Conservation (phyloP, 2,888 invertebrate species). For the Ormyrus rosae region DNA sequence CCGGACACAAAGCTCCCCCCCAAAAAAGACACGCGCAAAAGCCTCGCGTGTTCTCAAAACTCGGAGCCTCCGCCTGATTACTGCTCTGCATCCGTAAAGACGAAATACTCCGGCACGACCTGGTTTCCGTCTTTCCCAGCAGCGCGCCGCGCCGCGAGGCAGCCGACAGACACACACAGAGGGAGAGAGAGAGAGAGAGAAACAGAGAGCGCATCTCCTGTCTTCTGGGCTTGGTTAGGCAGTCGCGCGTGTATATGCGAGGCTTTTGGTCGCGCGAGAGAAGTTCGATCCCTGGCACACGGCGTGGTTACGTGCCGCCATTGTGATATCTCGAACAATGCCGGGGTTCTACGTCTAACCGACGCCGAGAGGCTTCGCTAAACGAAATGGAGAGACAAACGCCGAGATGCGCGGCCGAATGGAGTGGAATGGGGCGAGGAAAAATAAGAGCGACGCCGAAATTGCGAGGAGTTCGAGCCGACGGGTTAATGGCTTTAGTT, state of each 20-base stretch:
- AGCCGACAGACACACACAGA: slow-evolving; percentile 24
- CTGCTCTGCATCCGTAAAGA: slow-evolving; percentile 5
- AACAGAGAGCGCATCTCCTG: neutral
- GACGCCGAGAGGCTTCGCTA: slow-evolving; percentile 7
- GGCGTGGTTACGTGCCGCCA: slow-evolving; percentile 68
- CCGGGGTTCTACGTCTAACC: slow-evolving; percentile 33
- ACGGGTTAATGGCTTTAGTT: neutral
- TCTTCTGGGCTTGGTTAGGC: slow-evolving; percentile 1
- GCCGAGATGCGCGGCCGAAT: slow-evolving; percentile 3
- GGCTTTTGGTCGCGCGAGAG: slow-evolving; percentile 10
- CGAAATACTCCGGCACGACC: slow-evolving; percentile 25
- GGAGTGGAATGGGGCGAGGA: neutral
- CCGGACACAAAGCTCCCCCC: neutral
- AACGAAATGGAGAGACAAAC: slow-evolving; percentile 27
- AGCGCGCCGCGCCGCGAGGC: neutral
- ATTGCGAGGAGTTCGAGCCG: too few relatives aligned
- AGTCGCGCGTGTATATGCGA: neutral
- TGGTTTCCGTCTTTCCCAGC: slow-evolving; percentile 24
- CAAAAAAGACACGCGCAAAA: neutral
- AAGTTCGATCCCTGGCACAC: slow-evolving; percentile 52
- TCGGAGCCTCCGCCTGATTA: slow-evolving; percentile 8
- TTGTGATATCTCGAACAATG: slow-evolving; percentile 73
- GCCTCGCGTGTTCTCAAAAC: neutral
- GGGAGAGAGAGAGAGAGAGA: slow-evolving; percentile 12
- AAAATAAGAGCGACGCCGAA: too few relatives aligned